phyloP scores from a whole-genome alignment of 2,797 vertebrate genomes.

The Lithobates sylvaticus region DNA sequence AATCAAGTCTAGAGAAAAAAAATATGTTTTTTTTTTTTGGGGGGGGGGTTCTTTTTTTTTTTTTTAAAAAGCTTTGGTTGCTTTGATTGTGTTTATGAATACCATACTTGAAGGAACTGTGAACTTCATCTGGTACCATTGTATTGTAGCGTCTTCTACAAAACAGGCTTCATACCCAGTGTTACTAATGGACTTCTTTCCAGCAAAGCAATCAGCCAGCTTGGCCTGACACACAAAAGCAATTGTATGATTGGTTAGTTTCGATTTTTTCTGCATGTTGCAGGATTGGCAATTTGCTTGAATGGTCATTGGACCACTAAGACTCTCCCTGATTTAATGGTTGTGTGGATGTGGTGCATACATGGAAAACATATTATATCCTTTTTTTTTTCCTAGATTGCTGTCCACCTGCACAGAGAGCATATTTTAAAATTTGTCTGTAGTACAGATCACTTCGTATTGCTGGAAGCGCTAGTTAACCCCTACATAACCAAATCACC shows the following conservation, averaged over 20 bases:
- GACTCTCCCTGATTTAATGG: not conserved
- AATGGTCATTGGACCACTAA: not conserved
- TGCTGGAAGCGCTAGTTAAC: not conserved
- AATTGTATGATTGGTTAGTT: not conserved
- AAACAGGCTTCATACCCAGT: not conserved
- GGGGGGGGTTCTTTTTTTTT: not conserved
- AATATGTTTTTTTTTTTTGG: not conserved
- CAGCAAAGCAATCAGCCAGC: not conserved
- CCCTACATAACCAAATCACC: no score
- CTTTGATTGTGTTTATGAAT: not conserved
- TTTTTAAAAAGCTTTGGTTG: not conserved
- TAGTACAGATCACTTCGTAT: not conserved
- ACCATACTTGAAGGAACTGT: slow-evolving; percentile 3
- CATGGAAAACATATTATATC: no score
- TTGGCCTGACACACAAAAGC: not conserved
- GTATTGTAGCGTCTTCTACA: not conserved
- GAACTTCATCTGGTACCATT: slow-evolving; percentile 29
- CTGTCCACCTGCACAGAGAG: not conserved
- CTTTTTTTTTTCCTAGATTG: not conserved
- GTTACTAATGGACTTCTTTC: not conserved
- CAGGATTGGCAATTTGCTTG: not conserved
- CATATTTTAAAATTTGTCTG: not conserved
- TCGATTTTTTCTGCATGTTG: not conserved
- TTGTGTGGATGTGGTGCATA: no score
- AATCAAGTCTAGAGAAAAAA: not conserved